Base-by-base conservation (phyloP, 2,113 vertebrate genomes). In the Austrofundulus limnaeus region DNA sequence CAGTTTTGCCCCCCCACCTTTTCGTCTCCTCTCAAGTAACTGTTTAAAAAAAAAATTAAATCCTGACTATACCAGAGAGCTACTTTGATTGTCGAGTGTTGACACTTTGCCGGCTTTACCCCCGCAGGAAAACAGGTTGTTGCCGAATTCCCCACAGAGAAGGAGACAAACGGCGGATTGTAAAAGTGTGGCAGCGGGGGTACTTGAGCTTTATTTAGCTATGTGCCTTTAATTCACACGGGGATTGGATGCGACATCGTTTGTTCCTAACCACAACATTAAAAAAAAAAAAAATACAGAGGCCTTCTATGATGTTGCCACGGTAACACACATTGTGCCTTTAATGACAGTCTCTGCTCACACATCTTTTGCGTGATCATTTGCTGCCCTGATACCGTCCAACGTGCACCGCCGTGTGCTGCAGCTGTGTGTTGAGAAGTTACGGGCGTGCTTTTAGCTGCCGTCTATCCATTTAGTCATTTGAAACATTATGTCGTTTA, bases 131-230 rank as follows among this genome's bases (percentile, higher is more conserved):
- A 87, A 77, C 85, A 83, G 85, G 81, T 87, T 84, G 83, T 78
- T 76, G 64, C 58, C 46, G 55, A 80, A 87, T 78, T 87, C 85
- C 85, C 86, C 9, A 63, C 60, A 46, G 85, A 87, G 77, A 46
- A 11, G 31, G 69, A 76, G 81, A 81, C 81, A 82, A 78, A 83
- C 74, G 60, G 41, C 50, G 62, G 66, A 63, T 79, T 74, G 70
- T 68, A 56, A 73, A 79, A 75, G 67, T 76, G 78, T 77, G 68
- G 71, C 80, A 75, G 54, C 64, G 47, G 72, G 51, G 75, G 81
- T 70, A 76, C 80, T 83, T 76, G 79, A 84, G 87, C 89, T 91
- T 88, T 89, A 87, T 89, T 91, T 89, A 88, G 89, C 78, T 58
- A 54, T 82, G 83, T 81, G 81, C 72, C 82, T 88, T 87, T 86